These are phyloP conservation scores for Solenopsis fugax DNA, from an alignment of 1,140 invertebrate genomes.

Conservation along the genomic window DNA sequence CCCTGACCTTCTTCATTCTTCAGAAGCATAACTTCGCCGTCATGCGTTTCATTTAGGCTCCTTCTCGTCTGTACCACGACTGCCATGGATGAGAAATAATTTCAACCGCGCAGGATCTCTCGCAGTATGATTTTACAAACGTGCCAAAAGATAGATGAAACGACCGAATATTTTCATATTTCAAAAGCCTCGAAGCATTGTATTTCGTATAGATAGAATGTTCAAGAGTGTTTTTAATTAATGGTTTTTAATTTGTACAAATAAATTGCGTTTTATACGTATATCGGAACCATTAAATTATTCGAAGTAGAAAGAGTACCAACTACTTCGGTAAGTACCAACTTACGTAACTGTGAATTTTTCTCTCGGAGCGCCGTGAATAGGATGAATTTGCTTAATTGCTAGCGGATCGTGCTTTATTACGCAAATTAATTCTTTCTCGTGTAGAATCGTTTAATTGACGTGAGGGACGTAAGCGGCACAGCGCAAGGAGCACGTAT, in stretches of 20 bases:
- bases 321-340: constrained; percentile 2
- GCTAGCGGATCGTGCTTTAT: constrained; percentile 56
- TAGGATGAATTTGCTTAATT: constrained; percentile 62
- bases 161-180: constrained; percentile 17
- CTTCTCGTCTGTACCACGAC: background rate
- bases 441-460: constrained; percentile 53
- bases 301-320: background rate
- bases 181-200: background rate
- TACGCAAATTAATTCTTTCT: constrained; percentile 58
- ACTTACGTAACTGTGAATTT: constrained; percentile 45
- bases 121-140: constrained; percentile 5
- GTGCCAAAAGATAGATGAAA: constrained; percentile 4
- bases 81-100: constrained; percentile 21
- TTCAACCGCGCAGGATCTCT: constrained; percentile 21
- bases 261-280: constrained; percentile 29
- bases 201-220: constrained; percentile 4
- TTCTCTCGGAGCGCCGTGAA: constrained; percentile 14
- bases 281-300: constrained; percentile 50
- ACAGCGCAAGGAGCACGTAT: constrained; percentile 40
- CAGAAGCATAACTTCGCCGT: constrained; percentile 20
- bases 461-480: constrained; percentile 32
- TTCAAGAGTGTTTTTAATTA: constrained; percentile 16
- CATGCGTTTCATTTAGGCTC: constrained; percentile 24
- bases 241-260: constrained; percentile 17
- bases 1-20: constrained; percentile 23